Evolutionary conservation across 2,113 vertebrate genomes (phyloP).

Genomic region (Pteropus alecto): DNA sequence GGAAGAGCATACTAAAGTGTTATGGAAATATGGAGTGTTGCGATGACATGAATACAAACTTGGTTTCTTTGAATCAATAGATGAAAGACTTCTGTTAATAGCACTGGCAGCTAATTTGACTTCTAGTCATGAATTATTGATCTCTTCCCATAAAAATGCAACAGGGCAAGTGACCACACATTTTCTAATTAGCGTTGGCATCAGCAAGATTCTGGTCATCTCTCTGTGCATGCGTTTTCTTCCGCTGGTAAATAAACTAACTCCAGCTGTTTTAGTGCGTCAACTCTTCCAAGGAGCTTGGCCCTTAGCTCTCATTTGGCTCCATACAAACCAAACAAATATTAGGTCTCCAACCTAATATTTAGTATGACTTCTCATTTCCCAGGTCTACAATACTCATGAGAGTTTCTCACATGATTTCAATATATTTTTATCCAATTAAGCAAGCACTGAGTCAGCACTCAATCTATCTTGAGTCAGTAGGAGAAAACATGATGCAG

Average conservation of each 20-base stretch:
- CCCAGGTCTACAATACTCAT: background rate
- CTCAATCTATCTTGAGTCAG: background rate
- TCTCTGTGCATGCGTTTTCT: background rate
- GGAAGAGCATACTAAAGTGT: background rate
- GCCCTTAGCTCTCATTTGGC: background rate
- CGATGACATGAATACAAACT: background rate
- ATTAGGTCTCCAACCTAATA: background rate
- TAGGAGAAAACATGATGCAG: background rate
- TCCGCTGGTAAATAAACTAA: slow-evolving; percentile 23
- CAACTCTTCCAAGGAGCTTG: background rate
- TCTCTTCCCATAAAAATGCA: slow-evolving; percentile 33
- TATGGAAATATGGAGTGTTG: background rate
- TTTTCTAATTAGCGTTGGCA: slow-evolving; percentile 38
- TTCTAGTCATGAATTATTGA: slow-evolving; percentile 37
- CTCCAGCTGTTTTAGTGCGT: background rate
- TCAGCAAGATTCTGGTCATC: background rate
- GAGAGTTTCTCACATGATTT: background rate
- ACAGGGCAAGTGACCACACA: background rate
- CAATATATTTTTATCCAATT: background rate
- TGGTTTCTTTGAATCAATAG: background rate
- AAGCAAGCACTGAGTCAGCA: background rate
- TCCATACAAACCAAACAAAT: background rate
- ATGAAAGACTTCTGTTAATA: background rate
- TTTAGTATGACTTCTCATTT: background rate
- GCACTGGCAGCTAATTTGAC: background rate